Conservation (phyloP, 1,140 invertebrate species). For the Trichonephila inaurata region DNA sequence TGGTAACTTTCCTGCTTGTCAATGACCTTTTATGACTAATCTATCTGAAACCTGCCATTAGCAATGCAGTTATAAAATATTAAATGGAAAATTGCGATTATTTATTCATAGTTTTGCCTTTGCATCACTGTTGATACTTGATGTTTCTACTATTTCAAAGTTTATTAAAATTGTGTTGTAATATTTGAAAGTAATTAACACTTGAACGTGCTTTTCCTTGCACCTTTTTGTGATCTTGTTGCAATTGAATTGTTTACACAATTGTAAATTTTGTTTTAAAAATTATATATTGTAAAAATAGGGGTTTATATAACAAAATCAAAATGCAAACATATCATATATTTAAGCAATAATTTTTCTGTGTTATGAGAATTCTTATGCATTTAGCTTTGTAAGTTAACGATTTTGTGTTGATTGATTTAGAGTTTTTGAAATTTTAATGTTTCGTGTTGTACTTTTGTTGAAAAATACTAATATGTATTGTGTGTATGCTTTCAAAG, state of each 20-base stretch:
- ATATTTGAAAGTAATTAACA: not conserved
- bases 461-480: too few species aligned
- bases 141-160: constrained; percentile 22
- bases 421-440: too few species aligned
- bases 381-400: not conserved
- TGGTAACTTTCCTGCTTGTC: not conserved
- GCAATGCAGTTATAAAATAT: not conserved
- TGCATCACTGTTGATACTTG: not conserved
- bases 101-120: not conserved
- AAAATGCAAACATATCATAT: constrained; percentile 26
- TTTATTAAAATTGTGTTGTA: constrained; percentile 51
- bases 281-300: not conserved
- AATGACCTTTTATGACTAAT: not conserved
- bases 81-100: not conserved
- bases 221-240: constrained; percentile 32
- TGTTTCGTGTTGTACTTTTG: too few species aligned
- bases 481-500: too few species aligned
- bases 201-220: constrained; percentile 10
- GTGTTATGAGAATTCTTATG: not conserved
- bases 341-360: not conserved
- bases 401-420: not conserved
- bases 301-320: not conserved
- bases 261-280: not conserved
- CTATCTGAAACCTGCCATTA: not conserved
- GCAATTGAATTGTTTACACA: not conserved